Evolutionary conservation across 2,797 vertebrate genomes (phyloP), one percentile per base, ranked within the genome.

Genomic region (Margarornis squamiger): DNA sequence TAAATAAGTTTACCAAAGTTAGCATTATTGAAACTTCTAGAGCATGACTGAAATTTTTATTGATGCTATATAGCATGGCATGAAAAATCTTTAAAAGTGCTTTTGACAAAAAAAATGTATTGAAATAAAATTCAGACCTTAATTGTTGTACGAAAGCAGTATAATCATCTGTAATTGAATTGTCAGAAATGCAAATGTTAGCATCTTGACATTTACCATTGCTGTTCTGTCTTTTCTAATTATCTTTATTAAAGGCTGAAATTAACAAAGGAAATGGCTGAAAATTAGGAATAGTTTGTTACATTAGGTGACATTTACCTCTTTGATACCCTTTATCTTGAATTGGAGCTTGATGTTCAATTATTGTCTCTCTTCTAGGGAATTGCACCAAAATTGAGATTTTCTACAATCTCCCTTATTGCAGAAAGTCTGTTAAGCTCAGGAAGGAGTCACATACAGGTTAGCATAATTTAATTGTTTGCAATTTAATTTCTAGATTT

Each of bases 341-440:
- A 97, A 97, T 90, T 94, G 91, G 96, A 98, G 95, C 93, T 96
- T 98, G 97, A 95, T 97, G 90, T 98, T 95, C 97, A 97, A 97
- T 97, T 97, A 97, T 98, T 96, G 72, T 91, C 72, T 97, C 68
- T 96, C 96, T 97, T 97, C 93, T 97, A 99, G 99, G 99, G 99
- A 98, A 99, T 99, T 97, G 98, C 98, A 97, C 99, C 99, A 97
- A 99, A 98, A 98, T 97, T 99, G 98, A 98, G 98, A 97, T 99
- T 99, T 98, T 97, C 98, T 92, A 99, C 98, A 55, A 98, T 97
- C 90, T 99, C 98, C 93, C 97, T 99, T 97, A 99, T 99, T 97
- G 98, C 98, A 78, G 99, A 99, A 98, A 98, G 98, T 96, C 90
- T 97, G 62, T 96, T 98, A 97, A 97, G 87, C 95, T 96, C 97